phyloP scores from a whole-genome alignment of 2,797 vertebrate genomes.

The Pantherophis vulpinus region DNA sequence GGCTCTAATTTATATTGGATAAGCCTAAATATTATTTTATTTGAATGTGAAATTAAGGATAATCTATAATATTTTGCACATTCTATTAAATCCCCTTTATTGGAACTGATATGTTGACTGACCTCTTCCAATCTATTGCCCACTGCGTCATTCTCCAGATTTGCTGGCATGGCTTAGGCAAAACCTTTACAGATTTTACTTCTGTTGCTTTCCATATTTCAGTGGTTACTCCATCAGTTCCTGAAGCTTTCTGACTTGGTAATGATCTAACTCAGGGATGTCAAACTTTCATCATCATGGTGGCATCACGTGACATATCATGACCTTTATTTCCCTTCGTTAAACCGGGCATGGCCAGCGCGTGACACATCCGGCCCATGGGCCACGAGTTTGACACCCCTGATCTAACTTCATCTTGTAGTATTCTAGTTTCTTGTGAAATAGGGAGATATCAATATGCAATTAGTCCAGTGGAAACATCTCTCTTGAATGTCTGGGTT shows the following conservation, averaged over 20 bases:
- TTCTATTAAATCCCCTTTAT: neutral
- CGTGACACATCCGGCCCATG: too few relatives aligned
- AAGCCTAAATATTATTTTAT: neutral
- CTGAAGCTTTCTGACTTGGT: neutral
- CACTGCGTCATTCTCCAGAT: neutral
- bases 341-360: too few relatives aligned
- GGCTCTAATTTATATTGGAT: neutral
- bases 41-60: neutral
- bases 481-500: neutral
- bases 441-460: neutral
- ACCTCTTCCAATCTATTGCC: neutral
- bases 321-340: too few relatives aligned
- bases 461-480: neutral
- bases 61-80: neutral
- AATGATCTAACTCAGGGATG: neutral
- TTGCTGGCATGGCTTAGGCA: neutral
- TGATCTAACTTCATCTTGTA: neutral
- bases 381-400: too few relatives aligned
- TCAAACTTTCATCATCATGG: too few relatives aligned
- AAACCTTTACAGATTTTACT: neutral
- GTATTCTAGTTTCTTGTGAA: neutral
- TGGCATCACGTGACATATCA: too few relatives aligned
- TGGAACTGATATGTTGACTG: neutral
- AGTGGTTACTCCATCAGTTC: neutral
- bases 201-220: neutral